Evolutionary conservation across 2,888 invertebrate genomes (phyloP).

Genomic region (Clostera curtula): DNA sequence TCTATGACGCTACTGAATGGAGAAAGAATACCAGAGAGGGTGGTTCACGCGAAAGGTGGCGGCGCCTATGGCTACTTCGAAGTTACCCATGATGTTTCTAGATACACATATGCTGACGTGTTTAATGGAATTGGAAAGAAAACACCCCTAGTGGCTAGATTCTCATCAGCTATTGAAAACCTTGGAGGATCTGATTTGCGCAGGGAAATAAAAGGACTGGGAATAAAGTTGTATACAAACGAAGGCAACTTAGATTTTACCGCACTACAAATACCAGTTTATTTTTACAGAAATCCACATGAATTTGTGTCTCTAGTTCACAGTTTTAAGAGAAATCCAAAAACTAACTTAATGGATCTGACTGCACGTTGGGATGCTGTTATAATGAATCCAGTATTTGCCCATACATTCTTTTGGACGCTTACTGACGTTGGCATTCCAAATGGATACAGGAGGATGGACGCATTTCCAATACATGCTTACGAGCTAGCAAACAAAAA

Average conservation of each 20-base stretch:
- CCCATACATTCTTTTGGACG: constrained; percentile 82
- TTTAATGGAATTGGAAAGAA: constrained; percentile 75
- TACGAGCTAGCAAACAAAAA: constrained; percentile 87
- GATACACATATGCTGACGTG: constrained; percentile 75
- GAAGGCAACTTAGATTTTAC: constrained; percentile 35
- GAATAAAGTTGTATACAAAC: constrained; percentile 38
- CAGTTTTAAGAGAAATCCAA: constrained; percentile 72
- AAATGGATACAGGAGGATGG: constrained; percentile 90
- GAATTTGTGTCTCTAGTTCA: constrained; percentile 70
- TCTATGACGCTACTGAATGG: constrained; percentile 83
- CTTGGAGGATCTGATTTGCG: constrained; percentile 75
- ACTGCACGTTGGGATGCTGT: constrained; percentile 69
- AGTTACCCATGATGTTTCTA: constrained; percentile 84
- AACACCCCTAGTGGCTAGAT: constrained; percentile 73
- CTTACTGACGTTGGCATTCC: constrained; percentile 91
- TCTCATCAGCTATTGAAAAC: constrained; percentile 76
- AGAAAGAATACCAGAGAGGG: constrained; percentile 90
- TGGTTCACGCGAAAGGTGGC: constrained; percentile 93
- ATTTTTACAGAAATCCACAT: constrained; percentile 70
- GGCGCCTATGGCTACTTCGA: constrained; percentile 88
- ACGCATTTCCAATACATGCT: constrained; percentile 92
- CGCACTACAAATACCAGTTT: constrained; percentile 73
- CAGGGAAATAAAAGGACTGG: constrained; percentile 53
- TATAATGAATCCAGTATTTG: constrained; percentile 75
- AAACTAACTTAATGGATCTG: constrained; percentile 47